Percentiles rank a stretch among this genome's conserved stretches.
These are phyloP conservation scores for Osmoderma eremita DNA, from an alignment of 2,888 invertebrate species.

Conservation along the genomic window DNA sequence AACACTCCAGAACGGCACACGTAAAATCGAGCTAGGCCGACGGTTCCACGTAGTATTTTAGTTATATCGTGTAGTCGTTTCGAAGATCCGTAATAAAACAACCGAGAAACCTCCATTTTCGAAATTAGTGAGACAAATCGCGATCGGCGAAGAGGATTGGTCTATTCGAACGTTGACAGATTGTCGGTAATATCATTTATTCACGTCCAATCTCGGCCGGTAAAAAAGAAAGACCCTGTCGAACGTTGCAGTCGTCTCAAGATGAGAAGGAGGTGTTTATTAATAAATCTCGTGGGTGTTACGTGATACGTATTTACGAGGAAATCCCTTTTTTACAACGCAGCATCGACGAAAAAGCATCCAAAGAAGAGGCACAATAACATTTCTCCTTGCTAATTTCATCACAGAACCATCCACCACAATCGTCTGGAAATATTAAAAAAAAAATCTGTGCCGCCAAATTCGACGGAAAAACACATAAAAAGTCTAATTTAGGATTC, in stretches of 20 bases:
- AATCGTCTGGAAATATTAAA: not conserved
- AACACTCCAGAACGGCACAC: conserved; percentile 14
- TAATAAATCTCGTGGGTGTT: conserved; percentile 38
- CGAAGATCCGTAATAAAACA: too few relatives aligned
- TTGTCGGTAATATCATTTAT: conserved; percentile 1
- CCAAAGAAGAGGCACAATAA: conserved; percentile 3
- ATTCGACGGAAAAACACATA: conserved; percentile 13
- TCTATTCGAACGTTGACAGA: not conserved
- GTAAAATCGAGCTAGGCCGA: conserved; percentile 3
- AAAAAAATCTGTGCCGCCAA: too few relatives aligned
- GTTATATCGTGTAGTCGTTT: not conserved
- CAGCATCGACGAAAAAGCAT: conserved; percentile 17
- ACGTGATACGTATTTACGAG: conserved; percentile 31
- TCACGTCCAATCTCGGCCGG: conserved; percentile 17
- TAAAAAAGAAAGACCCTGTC: conserved; percentile 25
- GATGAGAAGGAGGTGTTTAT: conserved; percentile 29
- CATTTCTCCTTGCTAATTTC: conserved; percentile 15
- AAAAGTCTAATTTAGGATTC: conserved; percentile 23
- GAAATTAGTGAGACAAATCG: conserved; percentile 43
- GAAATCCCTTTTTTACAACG: conserved; percentile 32
- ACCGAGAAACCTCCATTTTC: too few relatives aligned
- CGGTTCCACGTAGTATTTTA: conserved; percentile 6
- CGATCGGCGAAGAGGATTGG: conserved; percentile 49
- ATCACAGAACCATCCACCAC: not conserved
- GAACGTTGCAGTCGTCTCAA: not conserved